phyloP scores from a whole-genome alignment of 2,113 vertebrate genomes.

The Gulo gulo region DNA sequence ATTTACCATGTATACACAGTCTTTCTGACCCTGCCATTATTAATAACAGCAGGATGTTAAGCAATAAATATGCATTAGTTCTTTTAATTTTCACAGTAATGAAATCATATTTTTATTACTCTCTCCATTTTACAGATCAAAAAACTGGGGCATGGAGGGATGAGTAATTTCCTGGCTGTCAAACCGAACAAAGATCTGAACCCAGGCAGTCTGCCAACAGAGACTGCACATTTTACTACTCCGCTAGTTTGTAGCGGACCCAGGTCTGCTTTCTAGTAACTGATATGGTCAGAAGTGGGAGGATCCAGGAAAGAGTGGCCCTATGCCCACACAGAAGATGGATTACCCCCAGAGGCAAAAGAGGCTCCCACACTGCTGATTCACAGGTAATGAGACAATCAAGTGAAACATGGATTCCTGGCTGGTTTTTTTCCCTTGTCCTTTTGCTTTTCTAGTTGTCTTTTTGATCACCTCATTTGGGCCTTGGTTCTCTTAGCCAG shows the following conservation, averaged over 20 bases:
- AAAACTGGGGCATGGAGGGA: background rate
- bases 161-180: background rate
- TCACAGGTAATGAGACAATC: background rate
- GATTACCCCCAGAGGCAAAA: background rate
- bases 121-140: background rate
- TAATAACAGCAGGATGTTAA: background rate
- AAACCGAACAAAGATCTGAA: background rate
- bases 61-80: background rate
- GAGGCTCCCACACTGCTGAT: background rate
- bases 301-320: background rate
- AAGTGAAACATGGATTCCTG: background rate
- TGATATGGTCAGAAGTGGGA: background rate
- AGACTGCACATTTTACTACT: background rate
- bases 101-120: background rate
- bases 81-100: background rate
- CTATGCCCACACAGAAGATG: background rate
- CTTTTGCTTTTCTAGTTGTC: background rate
- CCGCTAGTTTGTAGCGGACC: too few species aligned
- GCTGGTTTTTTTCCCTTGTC: background rate
- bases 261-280: background rate
- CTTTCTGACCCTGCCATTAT: background rate
- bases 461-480: constrained; percentile 20
- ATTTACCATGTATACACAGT: background rate
- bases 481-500: constrained; percentile 8
- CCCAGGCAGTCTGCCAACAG: background rate